phyloP scores from a whole-genome alignment of 2,113 vertebrate genomes.

The Taxidea taxus region DNA sequence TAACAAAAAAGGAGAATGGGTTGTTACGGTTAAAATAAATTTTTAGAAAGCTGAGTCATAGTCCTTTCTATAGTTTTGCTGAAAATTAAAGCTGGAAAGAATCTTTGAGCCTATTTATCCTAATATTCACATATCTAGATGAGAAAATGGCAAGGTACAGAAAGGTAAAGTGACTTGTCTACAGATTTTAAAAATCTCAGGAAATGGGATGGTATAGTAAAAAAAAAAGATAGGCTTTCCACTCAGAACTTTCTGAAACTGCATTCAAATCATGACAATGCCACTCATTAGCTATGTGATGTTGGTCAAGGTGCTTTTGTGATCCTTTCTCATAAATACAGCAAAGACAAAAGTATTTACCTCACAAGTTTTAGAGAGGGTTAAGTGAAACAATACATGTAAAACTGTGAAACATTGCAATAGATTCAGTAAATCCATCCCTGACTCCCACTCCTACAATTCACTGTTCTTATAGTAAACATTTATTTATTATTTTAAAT shows the following conservation, averaged over 20 bases:
- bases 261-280: neutral
- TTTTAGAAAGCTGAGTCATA: conserved; percentile 42
- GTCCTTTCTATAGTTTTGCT: conserved; percentile 20
- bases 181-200: conserved; percentile 8
- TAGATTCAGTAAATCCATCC: neutral
- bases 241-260: conserved; percentile 30
- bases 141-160: neutral
- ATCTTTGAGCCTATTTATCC: neutral
- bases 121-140: neutral
- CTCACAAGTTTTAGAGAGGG: neutral
- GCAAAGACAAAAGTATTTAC: neutral
- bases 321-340: conserved; percentile 15
- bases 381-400: neutral
- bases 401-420: neutral
- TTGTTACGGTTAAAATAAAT: conserved; percentile 24
- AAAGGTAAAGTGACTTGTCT: neutral
- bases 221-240: neutral
- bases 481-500: conserved; percentile 37
- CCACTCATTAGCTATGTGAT: neutral
- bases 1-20: neutral
- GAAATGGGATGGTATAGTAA: neutral
- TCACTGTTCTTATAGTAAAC: neutral
- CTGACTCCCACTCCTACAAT: neutral
- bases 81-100: conserved; percentile 47
- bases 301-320: neutral